A percentile compares a stretch with the other conserved stretches of the same genome.
phyloP scores from a whole-genome alignment of 2,113 vertebrate genomes.

The Neolamprologus kungweensis region DNA sequence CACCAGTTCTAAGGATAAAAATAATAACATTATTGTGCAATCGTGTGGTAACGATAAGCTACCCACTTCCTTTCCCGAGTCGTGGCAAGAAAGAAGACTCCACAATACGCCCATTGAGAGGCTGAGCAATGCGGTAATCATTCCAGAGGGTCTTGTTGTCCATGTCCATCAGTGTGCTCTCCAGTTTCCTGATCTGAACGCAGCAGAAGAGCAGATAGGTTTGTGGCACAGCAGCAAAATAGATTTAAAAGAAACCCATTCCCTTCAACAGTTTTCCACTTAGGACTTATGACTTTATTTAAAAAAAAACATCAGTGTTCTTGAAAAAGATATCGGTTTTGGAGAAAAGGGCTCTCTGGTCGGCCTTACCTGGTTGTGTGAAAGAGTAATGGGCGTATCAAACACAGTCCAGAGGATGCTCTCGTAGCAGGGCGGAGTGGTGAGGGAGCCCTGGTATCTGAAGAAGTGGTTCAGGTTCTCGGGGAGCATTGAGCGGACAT shows the following conservation, averaged over 20 bases:
- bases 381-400: conserved; percentile 76
- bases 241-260: not conserved
- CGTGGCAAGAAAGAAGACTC: conserved; percentile 76
- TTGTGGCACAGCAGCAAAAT: not conserved
- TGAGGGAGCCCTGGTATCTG: conserved; percentile 83
- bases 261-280: not conserved
- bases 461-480: conserved; percentile 83
- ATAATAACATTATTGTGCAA: not conserved
- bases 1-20: not conserved
- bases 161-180: conserved; percentile 69
- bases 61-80: conserved; percentile 64
- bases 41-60: not conserved
- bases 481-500: conserved; percentile 81
- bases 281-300: not conserved
- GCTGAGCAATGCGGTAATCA: conserved; percentile 78
- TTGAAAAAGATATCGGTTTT: rapidly evolving
- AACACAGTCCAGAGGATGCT: conserved; percentile 85
- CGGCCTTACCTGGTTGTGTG: conserved; percentile 75
- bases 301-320: not conserved
- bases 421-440: conserved; percentile 82
- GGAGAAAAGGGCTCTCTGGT: not conserved
- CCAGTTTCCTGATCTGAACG: conserved; percentile 73
- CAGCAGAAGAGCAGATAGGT: not conserved
- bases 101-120: conserved; percentile 76
- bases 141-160: conserved; percentile 79